Conservation (phyloP, 1,140 invertebrate species). For the Cyrtorhinus lividipennis region DNA sequence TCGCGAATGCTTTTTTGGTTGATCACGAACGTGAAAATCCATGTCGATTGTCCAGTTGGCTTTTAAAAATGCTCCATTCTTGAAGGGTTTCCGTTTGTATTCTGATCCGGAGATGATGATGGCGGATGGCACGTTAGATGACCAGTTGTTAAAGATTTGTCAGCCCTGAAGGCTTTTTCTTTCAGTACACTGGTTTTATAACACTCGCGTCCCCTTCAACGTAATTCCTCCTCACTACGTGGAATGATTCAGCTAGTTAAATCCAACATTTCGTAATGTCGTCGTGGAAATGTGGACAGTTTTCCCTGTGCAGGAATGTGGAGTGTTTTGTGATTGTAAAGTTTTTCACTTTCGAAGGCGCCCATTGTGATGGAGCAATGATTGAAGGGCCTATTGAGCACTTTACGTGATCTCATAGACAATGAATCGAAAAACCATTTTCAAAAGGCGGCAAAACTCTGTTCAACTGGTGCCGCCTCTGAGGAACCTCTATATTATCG, state of each 20-base stretch:
- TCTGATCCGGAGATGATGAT: too few species aligned
- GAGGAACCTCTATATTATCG: too few species aligned
- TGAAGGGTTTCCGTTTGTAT: too few species aligned
- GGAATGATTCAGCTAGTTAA: neutral
- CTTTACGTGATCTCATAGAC: neutral
- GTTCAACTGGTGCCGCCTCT: too few species aligned
- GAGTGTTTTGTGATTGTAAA: neutral
- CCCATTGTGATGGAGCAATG: neutral
- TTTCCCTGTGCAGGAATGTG: neutral
- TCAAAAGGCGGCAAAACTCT: neutral
- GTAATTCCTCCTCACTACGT: neutral
- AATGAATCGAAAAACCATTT: neutral
- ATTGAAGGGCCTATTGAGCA: neutral
- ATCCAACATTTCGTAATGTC: neutral
- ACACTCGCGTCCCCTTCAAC: neutral
- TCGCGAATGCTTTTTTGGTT: too few species aligned
- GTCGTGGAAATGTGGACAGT: neutral
- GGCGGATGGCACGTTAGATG: too few species aligned
- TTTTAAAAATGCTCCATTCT: too few species aligned
- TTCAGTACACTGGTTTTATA: neutral
- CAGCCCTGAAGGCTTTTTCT: neutral
- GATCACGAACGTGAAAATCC: too few species aligned
- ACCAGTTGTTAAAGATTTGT: neutral
- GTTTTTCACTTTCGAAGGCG: neutral
- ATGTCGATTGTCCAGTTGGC: too few species aligned